Evolutionary conservation across 1,140 invertebrate species (phyloP).

Genomic region (Magallana angulata): DNA sequence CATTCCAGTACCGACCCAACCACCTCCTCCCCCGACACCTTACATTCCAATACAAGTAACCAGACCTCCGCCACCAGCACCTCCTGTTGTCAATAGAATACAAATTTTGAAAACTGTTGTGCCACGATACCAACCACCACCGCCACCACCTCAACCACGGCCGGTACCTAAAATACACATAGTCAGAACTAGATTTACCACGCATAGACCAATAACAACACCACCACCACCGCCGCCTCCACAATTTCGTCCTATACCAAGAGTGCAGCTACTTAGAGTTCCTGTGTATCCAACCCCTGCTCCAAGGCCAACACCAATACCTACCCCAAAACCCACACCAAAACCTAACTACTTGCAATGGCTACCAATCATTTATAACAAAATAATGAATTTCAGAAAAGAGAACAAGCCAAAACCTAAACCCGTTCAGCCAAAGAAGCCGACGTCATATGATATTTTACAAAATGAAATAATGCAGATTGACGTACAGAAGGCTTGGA

Average conservation of each 20-base stretch:
- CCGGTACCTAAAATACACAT: not conserved
- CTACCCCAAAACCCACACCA: too few relatives aligned
- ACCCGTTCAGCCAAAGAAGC: not conserved
- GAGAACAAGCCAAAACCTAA: not conserved
- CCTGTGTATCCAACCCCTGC: not conserved
- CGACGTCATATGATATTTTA: not conserved
- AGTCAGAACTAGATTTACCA: not conserved
- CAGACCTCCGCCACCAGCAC: not conserved
- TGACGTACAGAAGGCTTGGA: not conserved
- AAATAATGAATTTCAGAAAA: not conserved
- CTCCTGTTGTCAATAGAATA: not conserved
- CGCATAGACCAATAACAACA: too few relatives aligned
- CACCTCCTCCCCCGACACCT: not conserved
- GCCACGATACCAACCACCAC: not conserved
- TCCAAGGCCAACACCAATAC: not conserved
- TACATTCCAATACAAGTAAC: not conserved
- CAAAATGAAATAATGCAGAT: slow-evolving; percentile 11
- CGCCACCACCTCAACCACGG: not conserved
- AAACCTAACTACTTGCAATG: too few relatives aligned
- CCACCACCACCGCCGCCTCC: not conserved
- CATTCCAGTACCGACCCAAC: not conserved
- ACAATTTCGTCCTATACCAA: not conserved
- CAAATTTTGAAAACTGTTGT: not conserved
- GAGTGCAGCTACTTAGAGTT: not conserved
- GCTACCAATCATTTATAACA: too few relatives aligned